Evolutionary conservation across 2,113 vertebrate species (phyloP), one percentile per base, ranked within the genome.

Genomic region (Nannospalax galili): DNA sequence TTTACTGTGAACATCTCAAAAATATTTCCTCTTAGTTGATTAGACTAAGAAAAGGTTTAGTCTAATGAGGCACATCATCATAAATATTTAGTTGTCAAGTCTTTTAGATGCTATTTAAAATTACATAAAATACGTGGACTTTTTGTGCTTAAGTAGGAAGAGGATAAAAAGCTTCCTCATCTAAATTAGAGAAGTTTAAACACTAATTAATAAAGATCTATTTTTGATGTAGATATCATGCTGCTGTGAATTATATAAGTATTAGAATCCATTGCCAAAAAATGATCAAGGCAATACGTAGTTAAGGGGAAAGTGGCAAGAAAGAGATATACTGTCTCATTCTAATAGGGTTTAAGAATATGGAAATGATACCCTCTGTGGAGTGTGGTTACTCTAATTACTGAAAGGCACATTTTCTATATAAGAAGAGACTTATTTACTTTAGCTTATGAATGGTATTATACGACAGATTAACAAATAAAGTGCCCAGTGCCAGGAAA

Each of bases 21-120:
- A 94, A 94, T 74, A 88, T 92, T 96, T 92, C 78, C 88, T 89
- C 94, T 95, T 93, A 82, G 12, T 67, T 94, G 79, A 95, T 89
- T 91, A 92, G 15, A 87, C 82, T 79, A 78, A 93, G 40, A 72
- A 91, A 95, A 74, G 0, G 52, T 62, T 94, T 67, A 70, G 30
- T 80, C 20, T 91, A 88, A 77, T n/a, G 75, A 86, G 77, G 35
- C 35, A 74, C 42, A 90, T 74, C 80, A 69, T 79, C 45, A 91
- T 77, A 93, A 96, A 94, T 92, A 84, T 70, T 94, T 96, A 60
- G 35, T 3, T 86, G 42, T 8, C 74, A 89, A 84, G 16, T 79
- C 30, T 77, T 91, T 91, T 19, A 84, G 37, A 58, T 93, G 56
- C 48, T 84, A 84, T 77, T 58, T 84, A 81, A 92, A 94, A 93